Conservation (phyloP, 2,888 invertebrate species). For the Eudasyphora cyanicolor region DNA sequence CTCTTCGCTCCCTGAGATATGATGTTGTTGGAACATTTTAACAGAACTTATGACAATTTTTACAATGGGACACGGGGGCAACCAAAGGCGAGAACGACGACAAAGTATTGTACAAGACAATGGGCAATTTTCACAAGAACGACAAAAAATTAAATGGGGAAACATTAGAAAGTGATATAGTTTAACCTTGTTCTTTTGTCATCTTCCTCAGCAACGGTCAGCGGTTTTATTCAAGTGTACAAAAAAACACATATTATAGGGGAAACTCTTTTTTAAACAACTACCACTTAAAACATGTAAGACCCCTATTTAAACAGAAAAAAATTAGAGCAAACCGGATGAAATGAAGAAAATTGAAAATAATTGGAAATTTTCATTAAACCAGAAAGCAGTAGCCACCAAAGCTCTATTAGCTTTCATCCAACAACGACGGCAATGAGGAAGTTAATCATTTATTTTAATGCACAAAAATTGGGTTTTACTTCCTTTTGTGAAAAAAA, state of each 20-base stretch:
- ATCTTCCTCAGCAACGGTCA: not conserved
- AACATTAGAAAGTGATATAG: constrained; percentile 16
- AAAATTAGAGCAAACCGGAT: not conserved
- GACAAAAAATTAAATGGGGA: not conserved
- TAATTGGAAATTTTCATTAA: constrained; percentile 1
- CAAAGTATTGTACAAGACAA: not conserved
- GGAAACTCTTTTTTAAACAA: no score
- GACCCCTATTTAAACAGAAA: not conserved
- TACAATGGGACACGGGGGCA: not conserved
- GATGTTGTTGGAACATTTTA: not conserved
- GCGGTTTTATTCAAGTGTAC: not conserved
- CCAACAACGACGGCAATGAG: constrained; percentile 13
- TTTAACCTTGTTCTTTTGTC: not conserved
- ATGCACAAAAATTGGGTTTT: constrained; percentile 9
- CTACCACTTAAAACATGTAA: not conserved
- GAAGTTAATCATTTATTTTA: constrained; percentile 21
- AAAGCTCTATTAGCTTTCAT: no score
- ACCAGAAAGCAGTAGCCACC: not conserved
- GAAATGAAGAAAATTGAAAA: not conserved
- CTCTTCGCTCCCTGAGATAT: not conserved
- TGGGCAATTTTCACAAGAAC: not conserved
- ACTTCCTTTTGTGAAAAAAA: constrained; percentile 27
- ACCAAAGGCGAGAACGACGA: not conserved
- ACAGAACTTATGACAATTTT: not conserved
- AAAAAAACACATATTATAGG: no score